These are phyloP conservation scores for Oryzias celebensis DNA, from an alignment of 2,113 vertebrate genomes.

Conservation along the genomic window DNA sequence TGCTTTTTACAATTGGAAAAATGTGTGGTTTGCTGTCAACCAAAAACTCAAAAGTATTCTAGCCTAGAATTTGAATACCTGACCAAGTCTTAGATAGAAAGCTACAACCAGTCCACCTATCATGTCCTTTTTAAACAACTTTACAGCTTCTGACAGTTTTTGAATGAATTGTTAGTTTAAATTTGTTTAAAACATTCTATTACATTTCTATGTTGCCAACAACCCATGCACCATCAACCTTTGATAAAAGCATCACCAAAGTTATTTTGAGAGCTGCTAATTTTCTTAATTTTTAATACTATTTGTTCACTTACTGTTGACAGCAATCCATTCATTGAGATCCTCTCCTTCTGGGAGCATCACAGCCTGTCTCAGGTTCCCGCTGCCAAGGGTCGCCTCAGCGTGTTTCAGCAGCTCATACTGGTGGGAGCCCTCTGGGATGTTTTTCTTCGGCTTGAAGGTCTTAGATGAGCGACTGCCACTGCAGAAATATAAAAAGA, in stretches of 20 bases:
- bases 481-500: constrained; percentile 57
- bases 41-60: no score
- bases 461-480: constrained; percentile 93
- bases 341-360: constrained; percentile 96
- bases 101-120: no score
- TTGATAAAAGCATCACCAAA: neutral
- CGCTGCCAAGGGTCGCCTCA: constrained; percentile 92
- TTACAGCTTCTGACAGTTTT: no score
- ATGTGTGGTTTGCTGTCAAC: no score
- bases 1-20: no score
- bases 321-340: constrained; percentile 97
- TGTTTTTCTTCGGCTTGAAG: constrained; percentile 97
- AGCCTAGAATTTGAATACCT: no score
- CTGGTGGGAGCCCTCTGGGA: constrained; percentile 95
- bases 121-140: no score
- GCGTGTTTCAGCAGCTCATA: constrained; percentile 95
- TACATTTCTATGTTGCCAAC: no score
- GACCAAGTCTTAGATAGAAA: no score
- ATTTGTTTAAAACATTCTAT: no score
- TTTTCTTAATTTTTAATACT: neutral
- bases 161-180: no score
- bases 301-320: constrained; percentile 86
- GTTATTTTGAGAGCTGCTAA: neutral
- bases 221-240: no score
- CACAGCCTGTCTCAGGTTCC: constrained; percentile 91